Base-by-base conservation (phyloP, 2,888 invertebrate genomes). In the Sylvicola fuscatus region DNA sequence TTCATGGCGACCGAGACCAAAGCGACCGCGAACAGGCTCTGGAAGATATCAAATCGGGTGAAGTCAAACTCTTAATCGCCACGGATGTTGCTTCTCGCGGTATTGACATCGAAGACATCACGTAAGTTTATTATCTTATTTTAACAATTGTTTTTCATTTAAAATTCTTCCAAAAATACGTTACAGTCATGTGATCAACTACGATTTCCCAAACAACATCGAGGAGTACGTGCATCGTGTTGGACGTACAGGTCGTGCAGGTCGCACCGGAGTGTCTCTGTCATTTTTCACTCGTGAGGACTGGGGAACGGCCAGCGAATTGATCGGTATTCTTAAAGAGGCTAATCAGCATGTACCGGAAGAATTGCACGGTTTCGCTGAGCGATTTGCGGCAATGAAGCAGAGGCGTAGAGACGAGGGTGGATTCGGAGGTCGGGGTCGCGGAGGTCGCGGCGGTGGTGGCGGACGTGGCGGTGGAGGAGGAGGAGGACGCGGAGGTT, bases 211-310 rank as follows among this genome's bases (percentile, higher is more conserved):
- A 0, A 68, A 78, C 12, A 86, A 90, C 47, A 86, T 93, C 47
- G 93, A 93, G 53, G 93, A 95, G 49, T 95, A 93, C 58, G 89
- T 89, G 21, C 93, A 95, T 52, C 68, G 93, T 40, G 86, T 95
- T n/a, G 93, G 93, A 0, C 69, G 95, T 40, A 95, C 93, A 0
- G 95, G 93, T 1, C 68, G 93, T 38, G 93, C 95, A 12, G 93
- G 93, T 12, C 70, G 71, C 39, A 71, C 68, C 0, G 93, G 95
- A 0, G 72, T 72, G 36, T 76, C 90, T 1, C 69, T 92, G 27
- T 82, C 86, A 37, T 75, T 82, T 46, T 61, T 95, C 41, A 74
- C 89, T 0, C 65, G 78, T 29, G 60, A 60, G 16, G 89, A 93
- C 55, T 89, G 90, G 84, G 68, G 64, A 10, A 70, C 79, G 49